Evolutionary conservation across 1,140 invertebrate genomes (phyloP).

Genomic region (Pachyrhynchus sulphureomaculatus): DNA sequence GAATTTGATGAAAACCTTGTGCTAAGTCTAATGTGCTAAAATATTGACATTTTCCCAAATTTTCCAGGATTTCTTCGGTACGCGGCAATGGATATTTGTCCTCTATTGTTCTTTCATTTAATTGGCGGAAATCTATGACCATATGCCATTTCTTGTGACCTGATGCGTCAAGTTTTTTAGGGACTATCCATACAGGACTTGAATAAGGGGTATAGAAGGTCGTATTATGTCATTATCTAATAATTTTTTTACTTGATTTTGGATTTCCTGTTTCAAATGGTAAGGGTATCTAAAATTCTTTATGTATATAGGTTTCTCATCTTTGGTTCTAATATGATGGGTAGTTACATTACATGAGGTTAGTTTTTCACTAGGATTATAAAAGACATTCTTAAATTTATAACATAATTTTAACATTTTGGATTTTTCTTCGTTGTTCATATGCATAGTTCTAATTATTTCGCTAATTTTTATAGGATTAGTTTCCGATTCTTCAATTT

Average conservation of each 20-base stretch:
- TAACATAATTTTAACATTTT: conserved; percentile 9
- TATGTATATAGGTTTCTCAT: background rate
- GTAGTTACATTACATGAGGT: background rate
- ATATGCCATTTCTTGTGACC: conserved; percentile 28
- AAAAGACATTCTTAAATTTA: background rate
- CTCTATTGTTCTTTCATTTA: conserved; percentile 33
- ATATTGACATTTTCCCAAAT: conserved; percentile 47
- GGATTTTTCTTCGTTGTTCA: conserved; percentile 11
- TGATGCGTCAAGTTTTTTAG: conserved; percentile 14
- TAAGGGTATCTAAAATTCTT: conserved; percentile 2
- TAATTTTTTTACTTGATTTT: conserved; percentile 6
- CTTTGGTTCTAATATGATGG: conserved; percentile 7
- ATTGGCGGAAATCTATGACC: background rate
- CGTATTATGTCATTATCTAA: conserved; percentile 6
- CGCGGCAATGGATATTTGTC: conserved; percentile 35
- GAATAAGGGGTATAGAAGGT: conserved; percentile 6
- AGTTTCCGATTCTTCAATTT: background rate
- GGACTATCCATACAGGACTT: conserved; percentile 8
- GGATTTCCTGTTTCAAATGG: conserved; percentile 3
- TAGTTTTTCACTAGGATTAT: background rate
- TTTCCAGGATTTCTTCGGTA: conserved; percentile 44
- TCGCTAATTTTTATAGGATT: background rate
- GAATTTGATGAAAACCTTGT: conserved; percentile 23
- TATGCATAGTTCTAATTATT: conserved; percentile 9
- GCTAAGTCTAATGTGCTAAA: conserved; percentile 41